phyloP scores from a whole-genome alignment of 2,797 vertebrate species.

The Melanogrammus aeglefinus region DNA sequence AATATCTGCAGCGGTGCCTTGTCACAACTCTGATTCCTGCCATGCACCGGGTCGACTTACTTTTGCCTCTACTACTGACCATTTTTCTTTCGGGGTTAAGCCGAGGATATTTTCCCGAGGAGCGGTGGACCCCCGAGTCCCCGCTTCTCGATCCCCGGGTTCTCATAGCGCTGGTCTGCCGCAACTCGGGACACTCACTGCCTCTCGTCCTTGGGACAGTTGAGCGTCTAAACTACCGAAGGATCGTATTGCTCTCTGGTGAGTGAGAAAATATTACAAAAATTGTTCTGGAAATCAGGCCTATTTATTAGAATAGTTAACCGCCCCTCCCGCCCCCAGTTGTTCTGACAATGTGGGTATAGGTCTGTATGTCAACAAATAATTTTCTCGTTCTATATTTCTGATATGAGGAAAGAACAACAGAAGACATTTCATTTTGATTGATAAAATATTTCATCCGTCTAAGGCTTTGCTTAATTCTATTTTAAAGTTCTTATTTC shows the following conservation, averaged over 20 bases:
- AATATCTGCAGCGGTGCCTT: slow-evolving; percentile 15
- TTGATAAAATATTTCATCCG: too few relatives aligned
- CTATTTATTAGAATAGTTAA: too few relatives aligned
- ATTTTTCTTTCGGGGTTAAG: slow-evolving; percentile 55
- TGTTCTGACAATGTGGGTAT: too few relatives aligned
- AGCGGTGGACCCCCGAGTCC: slow-evolving; percentile 90
- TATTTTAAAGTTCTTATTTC: too few relatives aligned
- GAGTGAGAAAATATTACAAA: background rate
- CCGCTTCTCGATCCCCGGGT: slow-evolving; percentile 80
- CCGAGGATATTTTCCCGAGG: slow-evolving; percentile 85
- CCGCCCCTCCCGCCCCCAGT: too few relatives aligned
- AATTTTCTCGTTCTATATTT: too few relatives aligned
- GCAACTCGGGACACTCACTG: slow-evolving; percentile 85
- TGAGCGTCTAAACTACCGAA: slow-evolving; percentile 83
- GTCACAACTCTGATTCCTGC: slow-evolving; percentile 37
- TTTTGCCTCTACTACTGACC: slow-evolving; percentile 54
- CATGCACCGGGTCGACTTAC: slow-evolving; percentile 64
- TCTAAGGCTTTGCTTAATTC: too few relatives aligned
- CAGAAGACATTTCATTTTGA: too few relatives aligned
- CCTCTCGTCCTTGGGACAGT: slow-evolving; percentile 82
- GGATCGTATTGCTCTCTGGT: slow-evolving; percentile 74
- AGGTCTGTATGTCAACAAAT: too few relatives aligned
- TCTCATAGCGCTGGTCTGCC: slow-evolving; percentile 82
- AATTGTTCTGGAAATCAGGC: too few relatives aligned
- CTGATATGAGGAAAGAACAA: too few relatives aligned